Percentiles rank a stretch among this genome's conserved stretches.
phyloP scores from a whole-genome alignment of 2,888 invertebrate genomes.

The Deroplatys truncata region DNA sequence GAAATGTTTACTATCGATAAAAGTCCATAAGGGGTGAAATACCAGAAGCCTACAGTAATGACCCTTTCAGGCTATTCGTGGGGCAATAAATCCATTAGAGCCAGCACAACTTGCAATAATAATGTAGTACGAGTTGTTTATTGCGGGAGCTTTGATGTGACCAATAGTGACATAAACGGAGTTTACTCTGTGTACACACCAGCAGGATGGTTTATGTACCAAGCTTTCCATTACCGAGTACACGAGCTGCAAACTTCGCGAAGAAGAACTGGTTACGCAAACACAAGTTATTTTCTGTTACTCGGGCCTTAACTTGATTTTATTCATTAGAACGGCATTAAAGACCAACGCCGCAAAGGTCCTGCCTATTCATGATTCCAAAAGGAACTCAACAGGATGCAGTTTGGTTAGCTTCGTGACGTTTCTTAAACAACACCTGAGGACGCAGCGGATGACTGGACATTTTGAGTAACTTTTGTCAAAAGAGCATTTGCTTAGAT shows the following conservation, averaged over 20 bases:
- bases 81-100: neutral
- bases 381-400: neutral
- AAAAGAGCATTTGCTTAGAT: too few relatives aligned
- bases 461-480: neutral
- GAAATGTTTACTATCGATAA: too few relatives aligned
- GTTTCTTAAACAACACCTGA: neutral
- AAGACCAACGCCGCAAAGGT: neutral
- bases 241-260: neutral
- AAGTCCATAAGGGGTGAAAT: neutral
- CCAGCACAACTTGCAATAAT: neutral
- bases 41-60: neutral
- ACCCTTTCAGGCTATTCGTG: neutral
- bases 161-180: neutral
- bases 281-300: neutral
- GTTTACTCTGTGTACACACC: neutral
- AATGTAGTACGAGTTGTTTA: neutral
- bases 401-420: neutral
- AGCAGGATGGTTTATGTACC: neutral
- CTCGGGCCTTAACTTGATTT: neutral
- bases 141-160: neutral
- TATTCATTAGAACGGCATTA: neutral
- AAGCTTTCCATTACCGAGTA: neutral
- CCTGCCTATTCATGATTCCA: neutral
- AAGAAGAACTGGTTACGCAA: neutral
- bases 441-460: neutral